Evolutionary conservation across 2,797 vertebrate genomes (phyloP).

Genomic region (Mionectes olivaceus): DNA sequence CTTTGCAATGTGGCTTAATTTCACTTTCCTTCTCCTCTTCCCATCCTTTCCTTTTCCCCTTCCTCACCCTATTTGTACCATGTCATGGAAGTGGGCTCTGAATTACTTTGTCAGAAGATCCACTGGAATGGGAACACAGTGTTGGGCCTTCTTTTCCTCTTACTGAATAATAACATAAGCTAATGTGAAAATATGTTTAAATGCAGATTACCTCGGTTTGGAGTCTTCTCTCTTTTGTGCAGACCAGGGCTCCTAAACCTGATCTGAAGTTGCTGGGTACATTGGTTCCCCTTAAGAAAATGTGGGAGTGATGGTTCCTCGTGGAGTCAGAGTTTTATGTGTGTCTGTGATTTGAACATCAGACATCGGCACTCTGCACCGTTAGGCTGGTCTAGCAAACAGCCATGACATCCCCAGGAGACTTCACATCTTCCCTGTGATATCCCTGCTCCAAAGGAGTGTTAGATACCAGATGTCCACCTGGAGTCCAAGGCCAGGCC

Average conservation of each 20-base stretch:
- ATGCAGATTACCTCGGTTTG: not conserved
- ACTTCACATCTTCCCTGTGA: not conserved
- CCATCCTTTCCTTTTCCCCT: not conserved
- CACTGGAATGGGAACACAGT: not conserved
- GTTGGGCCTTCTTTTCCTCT: not conserved
- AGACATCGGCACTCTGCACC: not conserved
- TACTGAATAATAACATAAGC: too few species aligned
- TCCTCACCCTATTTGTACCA: not conserved
- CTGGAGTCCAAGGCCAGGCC: not conserved
- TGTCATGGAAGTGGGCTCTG: not conserved
- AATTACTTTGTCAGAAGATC: not conserved
- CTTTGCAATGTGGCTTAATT: not conserved
- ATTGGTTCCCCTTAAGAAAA: not conserved
- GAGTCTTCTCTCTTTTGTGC: not conserved
- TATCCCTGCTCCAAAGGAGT: not conserved
- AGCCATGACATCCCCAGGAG: not conserved
- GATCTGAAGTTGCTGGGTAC: not conserved
- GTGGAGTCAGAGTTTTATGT: not conserved
- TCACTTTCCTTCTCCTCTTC: not conserved
- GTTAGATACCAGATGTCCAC: not conserved
- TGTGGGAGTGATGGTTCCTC: rapidly evolving
- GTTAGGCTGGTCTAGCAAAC: not conserved
- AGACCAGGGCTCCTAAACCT: not conserved
- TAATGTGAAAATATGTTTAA: not conserved
- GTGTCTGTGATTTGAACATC: not conserved